Evolutionary conservation across 2,113 vertebrate species (phyloP).

Genomic region (Dissostichus mawsoni): DNA sequence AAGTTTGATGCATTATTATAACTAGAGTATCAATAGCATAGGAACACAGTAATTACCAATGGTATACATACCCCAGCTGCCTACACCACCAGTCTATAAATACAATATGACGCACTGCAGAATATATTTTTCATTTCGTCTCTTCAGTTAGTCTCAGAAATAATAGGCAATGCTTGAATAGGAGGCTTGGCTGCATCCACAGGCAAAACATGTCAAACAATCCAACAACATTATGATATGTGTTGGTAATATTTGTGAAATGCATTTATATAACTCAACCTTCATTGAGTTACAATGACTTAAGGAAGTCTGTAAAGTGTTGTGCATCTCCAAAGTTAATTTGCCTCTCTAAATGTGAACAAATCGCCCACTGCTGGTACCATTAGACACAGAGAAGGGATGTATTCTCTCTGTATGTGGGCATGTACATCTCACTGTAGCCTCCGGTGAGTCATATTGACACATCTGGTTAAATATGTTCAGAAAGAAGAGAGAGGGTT

Average conservation of each 20-base stretch:
- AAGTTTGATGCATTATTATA: neutral
- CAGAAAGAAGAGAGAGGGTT: neutral
- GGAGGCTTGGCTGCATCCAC: neutral
- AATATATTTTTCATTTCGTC: neutral
- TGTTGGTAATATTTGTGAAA: neutral
- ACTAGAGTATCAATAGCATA: neutral
- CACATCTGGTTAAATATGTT: slow-evolving; percentile 32
- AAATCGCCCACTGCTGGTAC: slow-evolving; percentile 36
- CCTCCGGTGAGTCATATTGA: slow-evolving; percentile 54
- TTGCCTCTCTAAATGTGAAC: slow-evolving; percentile 7
- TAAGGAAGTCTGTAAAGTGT: neutral
- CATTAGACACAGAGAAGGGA: slow-evolving; percentile 16
- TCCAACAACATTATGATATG: neutral
- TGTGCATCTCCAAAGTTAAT: neutral
- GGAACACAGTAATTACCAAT: neutral
- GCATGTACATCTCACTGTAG: slow-evolving; percentile 23
- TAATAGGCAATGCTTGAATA: neutral
- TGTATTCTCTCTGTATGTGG: slow-evolving; percentile 37
- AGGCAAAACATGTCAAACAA: neutral
- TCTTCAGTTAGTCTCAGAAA: neutral
- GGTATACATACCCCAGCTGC: too few relatives aligned
- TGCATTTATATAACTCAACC: neutral
- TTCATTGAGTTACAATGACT: neutral
- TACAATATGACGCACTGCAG: neutral
- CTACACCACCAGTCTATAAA: neutral